A percentile compares a stretch with the other conserved stretches of the same genome.
These are phyloP conservation scores for Chiloscyllium punctatum DNA, from an alignment of 2,797 vertebrate species.

Conservation along the genomic window DNA sequence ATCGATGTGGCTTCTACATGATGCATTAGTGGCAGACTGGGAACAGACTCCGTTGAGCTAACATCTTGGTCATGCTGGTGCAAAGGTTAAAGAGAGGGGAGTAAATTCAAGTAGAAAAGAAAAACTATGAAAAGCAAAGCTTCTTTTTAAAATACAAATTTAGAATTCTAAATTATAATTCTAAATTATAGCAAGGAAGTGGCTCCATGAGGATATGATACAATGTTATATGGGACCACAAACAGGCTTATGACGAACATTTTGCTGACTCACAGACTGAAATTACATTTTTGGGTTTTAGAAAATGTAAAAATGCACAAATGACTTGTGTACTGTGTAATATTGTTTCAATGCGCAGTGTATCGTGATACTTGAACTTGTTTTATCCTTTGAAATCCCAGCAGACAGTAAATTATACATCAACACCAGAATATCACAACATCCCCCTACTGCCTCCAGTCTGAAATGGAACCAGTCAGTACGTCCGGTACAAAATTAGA, in stretches of 20 bases:
- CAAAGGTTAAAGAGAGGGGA: background rate
- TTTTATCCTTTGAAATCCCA: background rate
- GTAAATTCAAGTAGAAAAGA: background rate
- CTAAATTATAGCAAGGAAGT: constrained; percentile 18
- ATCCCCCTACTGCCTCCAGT: background rate
- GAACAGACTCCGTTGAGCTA: background rate
- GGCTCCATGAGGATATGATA: background rate
- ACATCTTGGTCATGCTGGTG: background rate
- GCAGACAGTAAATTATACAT: constrained; percentile 33
- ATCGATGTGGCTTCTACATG: background rate
- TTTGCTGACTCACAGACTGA: background rate
- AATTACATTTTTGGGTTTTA: background rate
- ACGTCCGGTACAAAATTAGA: constrained; percentile 32
- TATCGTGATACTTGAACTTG: background rate
- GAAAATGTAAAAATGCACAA: constrained; percentile 15
- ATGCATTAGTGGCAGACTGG: background rate
- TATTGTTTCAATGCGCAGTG: background rate
- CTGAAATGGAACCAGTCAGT: background rate
- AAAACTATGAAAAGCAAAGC: background rate
- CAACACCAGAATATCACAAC: constrained; percentile 26
- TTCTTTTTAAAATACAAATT: constrained; percentile 2
- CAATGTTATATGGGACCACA: background rate
- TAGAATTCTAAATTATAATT: constrained; percentile 20
- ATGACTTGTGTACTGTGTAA: background rate
- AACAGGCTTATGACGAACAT: background rate